Percentiles rank a stretch among this genome's conserved stretches.
phyloP scores from a whole-genome alignment of 2,888 invertebrate genomes.

The Papilio demoleus region DNA sequence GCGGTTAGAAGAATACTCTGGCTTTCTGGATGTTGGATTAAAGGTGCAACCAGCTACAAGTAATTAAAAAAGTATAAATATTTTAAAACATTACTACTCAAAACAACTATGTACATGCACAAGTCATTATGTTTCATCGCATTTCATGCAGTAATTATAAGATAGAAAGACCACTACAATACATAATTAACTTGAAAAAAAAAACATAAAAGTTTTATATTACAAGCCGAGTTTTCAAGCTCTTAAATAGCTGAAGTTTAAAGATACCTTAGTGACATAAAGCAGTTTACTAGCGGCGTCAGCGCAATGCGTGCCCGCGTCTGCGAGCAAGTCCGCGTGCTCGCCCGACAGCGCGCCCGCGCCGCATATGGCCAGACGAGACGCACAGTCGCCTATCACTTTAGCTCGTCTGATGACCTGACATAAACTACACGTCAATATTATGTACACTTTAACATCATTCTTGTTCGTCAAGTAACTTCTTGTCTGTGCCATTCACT shows the following conservation, averaged over 20 bases:
- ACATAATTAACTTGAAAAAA: too few relatives aligned
- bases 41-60: conserved; percentile 60
- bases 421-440: not conserved
- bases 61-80: not conserved
- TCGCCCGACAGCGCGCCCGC: conserved; percentile 39
- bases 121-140: too few relatives aligned
- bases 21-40: conserved; percentile 59
- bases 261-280: conserved; percentile 66
- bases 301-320: conserved; percentile 51
- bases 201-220: too few relatives aligned
- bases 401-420: conserved; percentile 60
- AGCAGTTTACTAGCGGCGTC: conserved; percentile 58
- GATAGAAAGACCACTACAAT: too few relatives aligned
- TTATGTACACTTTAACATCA: too few relatives aligned
- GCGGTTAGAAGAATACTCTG: conserved; percentile 58
- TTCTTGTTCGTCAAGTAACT: too few relatives aligned
- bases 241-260: too few relatives aligned
- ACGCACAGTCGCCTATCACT: conserved; percentile 60
- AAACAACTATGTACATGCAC: not conserved
- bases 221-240: too few relatives aligned
- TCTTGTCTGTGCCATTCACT: too few relatives aligned
- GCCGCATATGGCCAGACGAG: conserved; percentile 52
- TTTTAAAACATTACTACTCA: not conserved
- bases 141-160: too few relatives aligned
- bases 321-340: conserved; percentile 47